Conservation (phyloP, 2,113 vertebrate genomes). For the Corythaeola cristata region DNA sequence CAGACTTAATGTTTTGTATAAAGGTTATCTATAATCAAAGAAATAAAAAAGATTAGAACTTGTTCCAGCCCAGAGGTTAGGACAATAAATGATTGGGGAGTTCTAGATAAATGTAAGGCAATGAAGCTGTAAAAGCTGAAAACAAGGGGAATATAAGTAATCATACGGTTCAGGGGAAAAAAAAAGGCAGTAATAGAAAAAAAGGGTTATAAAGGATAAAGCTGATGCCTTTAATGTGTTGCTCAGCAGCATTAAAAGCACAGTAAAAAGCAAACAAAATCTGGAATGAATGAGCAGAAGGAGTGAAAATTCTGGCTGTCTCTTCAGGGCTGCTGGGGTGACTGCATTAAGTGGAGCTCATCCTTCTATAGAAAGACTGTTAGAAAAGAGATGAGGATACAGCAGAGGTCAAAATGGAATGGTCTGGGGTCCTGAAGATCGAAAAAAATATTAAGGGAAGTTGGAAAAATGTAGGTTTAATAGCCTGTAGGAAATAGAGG, state of each 20-base stretch:
- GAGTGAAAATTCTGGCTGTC: not conserved
- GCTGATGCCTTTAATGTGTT: not conserved
- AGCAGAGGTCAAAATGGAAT: not conserved
- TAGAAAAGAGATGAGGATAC: not conserved
- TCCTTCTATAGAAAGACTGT: not conserved
- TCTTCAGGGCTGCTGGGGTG: not conserved
- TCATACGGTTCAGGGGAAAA: too few relatives aligned
- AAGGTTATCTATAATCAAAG: not conserved
- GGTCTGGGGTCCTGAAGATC: not conserved
- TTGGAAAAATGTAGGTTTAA: not conserved
- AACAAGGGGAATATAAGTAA: not conserved
- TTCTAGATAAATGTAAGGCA: not conserved
- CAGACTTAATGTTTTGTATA: not conserved
- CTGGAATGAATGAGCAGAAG: not conserved
- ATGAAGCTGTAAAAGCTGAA: slow-evolving; percentile 2
- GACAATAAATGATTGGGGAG: not conserved
- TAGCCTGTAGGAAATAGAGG: not conserved
- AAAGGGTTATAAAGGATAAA: not conserved
- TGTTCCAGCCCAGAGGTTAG: not conserved
- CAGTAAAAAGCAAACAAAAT: slow-evolving; percentile 1
- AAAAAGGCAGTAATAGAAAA: not conserved
- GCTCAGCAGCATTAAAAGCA: not conserved
- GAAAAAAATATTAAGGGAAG: not conserved
- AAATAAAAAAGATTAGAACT: not conserved
- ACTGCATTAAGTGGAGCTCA: not conserved